Evolutionary conservation across 2,797 vertebrate genomes (phyloP).

Genomic region (Florisuga fusca): DNA sequence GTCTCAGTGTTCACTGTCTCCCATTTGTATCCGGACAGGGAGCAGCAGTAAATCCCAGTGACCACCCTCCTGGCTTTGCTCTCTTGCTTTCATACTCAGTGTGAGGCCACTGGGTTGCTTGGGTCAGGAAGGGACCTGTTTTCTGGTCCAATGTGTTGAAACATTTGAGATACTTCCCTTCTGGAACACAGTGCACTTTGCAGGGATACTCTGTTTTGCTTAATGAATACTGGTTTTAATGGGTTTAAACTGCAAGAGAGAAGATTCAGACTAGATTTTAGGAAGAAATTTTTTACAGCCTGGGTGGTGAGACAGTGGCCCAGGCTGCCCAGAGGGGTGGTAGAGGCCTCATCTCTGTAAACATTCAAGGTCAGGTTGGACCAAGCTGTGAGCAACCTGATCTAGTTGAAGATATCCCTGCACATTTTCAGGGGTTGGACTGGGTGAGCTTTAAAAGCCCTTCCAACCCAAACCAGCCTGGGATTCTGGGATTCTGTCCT

Average conservation of each 20-base stretch:
- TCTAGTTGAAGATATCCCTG: neutral
- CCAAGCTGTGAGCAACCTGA: neutral
- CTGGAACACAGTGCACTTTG: neutral
- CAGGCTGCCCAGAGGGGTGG: neutral
- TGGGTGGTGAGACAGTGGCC: no score
- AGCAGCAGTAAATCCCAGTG: neutral
- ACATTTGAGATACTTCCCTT: neutral
- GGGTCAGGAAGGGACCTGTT: neutral
- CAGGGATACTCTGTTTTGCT: neutral
- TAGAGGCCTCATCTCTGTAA: neutral
- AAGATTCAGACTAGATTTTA: no score
- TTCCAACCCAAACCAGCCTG: neutral
- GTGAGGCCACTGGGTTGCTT: neutral
- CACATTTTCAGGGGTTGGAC: neutral
- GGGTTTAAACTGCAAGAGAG: no score
- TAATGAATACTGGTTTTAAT: neutral
- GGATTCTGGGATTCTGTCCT: neutral
- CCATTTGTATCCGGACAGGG: neutral
- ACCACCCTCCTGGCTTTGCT: neutral
- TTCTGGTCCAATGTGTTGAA: neutral
- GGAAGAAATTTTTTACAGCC: no score
- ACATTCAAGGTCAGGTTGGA: neutral
- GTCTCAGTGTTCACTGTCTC: fast-evolving
- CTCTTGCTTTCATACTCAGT: neutral
- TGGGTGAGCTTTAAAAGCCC: neutral